Evolutionary conservation across 2,888 invertebrate genomes (phyloP), one percentile per base, ranked within the genome.

Genomic region (Augiades crinisus): DNA sequence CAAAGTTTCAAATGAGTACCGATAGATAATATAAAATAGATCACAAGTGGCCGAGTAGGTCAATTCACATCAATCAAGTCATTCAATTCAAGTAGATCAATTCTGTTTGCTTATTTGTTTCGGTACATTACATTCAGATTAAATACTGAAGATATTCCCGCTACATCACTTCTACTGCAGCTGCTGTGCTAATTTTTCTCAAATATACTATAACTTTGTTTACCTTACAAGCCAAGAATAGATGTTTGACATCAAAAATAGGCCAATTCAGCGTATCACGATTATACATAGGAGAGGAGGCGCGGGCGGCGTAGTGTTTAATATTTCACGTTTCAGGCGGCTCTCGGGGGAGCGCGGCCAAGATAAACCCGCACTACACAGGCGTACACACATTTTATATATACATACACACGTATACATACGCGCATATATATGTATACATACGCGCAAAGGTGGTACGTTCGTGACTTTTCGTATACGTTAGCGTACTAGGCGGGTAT

Each of bases 261-360:
- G 12, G 13, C 71, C 76, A 68, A 67, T 70, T 22, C 57, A 27
- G 3, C 2, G 0, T 14, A 27, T 0, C 1, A 34, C 14, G 2
- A 69, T 56, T 63, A 63, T 52, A 54, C 17, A 19, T 52, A 54
- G 55, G 52, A 53, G 60, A 62, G 62, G 54, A 57, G 56, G 62
- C 59, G 56, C 50, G 58, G 57, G 66, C 58, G 57, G 66, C 58
- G 27, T 72, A 71, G 69, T 75, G 78, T 78, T 82, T 81, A 81
- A 82, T 81, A 80, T 80, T 81, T 71, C 71, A 77, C 67, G 58
- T 61, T 57, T 61, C 60, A 60, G 70, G 75, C 75, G 74, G 61
- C 75, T 80, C 84, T 79, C 81, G 62, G 68, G 82, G 83, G 83
- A 82, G 70, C 65, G 63, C 64, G 64, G 62, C 53, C 63, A 66